Evolutionary conservation across 2,113 vertebrate genomes (phyloP).

Genomic region (Cynopterus brachyotis): DNA sequence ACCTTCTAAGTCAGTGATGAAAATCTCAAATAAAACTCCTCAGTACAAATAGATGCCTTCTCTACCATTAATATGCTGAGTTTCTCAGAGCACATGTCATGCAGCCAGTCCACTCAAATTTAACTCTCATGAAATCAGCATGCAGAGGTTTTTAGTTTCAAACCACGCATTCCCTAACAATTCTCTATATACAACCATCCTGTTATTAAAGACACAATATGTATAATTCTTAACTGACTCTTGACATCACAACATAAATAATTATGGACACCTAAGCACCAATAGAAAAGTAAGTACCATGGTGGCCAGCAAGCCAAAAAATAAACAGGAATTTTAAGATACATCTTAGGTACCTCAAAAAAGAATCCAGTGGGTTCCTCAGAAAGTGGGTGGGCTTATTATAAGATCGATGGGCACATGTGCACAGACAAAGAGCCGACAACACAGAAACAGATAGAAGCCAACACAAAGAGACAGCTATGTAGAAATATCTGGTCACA

Average conservation of each 20-base stretch:
- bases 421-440: background rate
- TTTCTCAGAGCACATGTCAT: background rate
- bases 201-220: background rate
- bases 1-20: background rate
- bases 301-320: background rate
- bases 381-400: background rate
- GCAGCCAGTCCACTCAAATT: background rate
- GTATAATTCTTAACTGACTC: conserved; percentile 20
- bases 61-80: background rate
- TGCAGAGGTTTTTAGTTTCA: background rate
- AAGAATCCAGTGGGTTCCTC: background rate
- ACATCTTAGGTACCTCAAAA: background rate
- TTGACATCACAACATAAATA: background rate
- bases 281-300: background rate
- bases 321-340: background rate
- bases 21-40: background rate
- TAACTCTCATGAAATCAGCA: conserved; percentile 23
- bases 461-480: background rate
- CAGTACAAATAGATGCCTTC: background rate
- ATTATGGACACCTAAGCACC: background rate
- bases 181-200: background rate
- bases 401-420: background rate
- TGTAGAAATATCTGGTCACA: background rate
- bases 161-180: background rate
- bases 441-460: conserved; percentile 9